Evolutionary conservation across 2,113 vertebrate species (phyloP), one percentile per base, ranked within the genome.

Genomic region (Cyanoramphus novaezelandiae): DNA sequence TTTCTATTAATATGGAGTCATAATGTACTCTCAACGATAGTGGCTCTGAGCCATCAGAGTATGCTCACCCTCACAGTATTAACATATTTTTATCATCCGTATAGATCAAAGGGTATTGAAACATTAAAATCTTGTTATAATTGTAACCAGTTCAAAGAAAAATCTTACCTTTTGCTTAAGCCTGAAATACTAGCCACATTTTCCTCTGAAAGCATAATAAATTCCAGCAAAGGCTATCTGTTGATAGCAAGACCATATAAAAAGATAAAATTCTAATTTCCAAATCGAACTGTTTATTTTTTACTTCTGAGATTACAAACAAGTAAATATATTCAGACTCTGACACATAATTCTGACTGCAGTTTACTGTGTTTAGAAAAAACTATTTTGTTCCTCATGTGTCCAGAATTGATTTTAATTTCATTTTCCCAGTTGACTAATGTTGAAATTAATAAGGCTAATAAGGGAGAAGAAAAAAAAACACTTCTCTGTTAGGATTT

Each of bases 1-100:
- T 67, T 92, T 74, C 17, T 35, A 0, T 71, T 64, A 8, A 23
- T 1, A 3, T 43, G 35, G 20, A 57, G 7, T 74, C 10, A 7
- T 27, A 3, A 6, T 19, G 9, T 33, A 37, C 65, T 93, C 47
- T 86, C 39, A 59, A 14, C 11, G 29, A 7, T 2, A 18, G 33
- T 17, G 15, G 11, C 35, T 25, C 37, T 21, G 13, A 11, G 43
- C 18, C 12, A 39, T 63, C n/a, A 37, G 27, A 47, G 16, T 20
- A 55, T 15, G 1, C 21, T 63, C 41, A 44, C 8, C 33, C n/a
- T 43, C 50, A 39, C 7, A 24, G 25, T 15, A 17, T 17, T 13
- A 96, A 94, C 94, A 92, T 98, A 98, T 98, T 98, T 98, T 98
- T 97, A 96, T 98, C 97, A 98, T 98, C 97, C 94, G 82, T 98